These are phyloP conservation scores for Probosciger aterrimus DNA, from an alignment of 2,113 vertebrate species.

Conservation along the genomic window DNA sequence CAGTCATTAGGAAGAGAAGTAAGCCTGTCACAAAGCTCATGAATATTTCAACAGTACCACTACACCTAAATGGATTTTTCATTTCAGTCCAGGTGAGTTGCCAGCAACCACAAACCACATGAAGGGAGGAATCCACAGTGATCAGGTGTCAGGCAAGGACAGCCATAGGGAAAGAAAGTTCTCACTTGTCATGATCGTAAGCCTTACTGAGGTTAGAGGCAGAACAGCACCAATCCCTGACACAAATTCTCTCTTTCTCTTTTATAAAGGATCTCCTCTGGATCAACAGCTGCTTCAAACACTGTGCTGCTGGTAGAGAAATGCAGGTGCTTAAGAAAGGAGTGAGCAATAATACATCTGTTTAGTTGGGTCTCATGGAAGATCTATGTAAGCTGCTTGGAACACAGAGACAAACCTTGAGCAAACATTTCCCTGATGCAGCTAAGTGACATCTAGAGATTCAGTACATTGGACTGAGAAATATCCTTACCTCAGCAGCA, in stretches of 20 bases:
- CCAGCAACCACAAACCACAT: background rate
- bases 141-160: background rate
- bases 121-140: background rate
- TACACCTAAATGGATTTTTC: background rate
- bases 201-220: background rate
- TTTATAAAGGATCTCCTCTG: background rate
- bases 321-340: background rate
- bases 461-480: constrained; percentile 48
- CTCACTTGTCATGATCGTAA: background rate
- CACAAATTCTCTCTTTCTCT: background rate
- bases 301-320: background rate
- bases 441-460: constrained; percentile 43
- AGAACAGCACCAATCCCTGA: background rate
- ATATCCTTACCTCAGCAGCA: constrained; percentile 65
- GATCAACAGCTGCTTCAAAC: background rate
- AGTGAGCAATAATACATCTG: background rate
- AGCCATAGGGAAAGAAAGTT: background rate
- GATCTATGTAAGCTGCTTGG: constrained; percentile 8
- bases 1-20: background rate
- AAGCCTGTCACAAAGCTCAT: background rate
- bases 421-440: constrained; percentile 52
- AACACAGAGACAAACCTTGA: constrained; percentile 6
- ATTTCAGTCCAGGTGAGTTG: background rate
- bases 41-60: background rate
- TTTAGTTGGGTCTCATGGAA: constrained; percentile 28